Evolutionary conservation across 2,888 invertebrate species (phyloP).

Genomic region (Oxycera nigricornis): DNA sequence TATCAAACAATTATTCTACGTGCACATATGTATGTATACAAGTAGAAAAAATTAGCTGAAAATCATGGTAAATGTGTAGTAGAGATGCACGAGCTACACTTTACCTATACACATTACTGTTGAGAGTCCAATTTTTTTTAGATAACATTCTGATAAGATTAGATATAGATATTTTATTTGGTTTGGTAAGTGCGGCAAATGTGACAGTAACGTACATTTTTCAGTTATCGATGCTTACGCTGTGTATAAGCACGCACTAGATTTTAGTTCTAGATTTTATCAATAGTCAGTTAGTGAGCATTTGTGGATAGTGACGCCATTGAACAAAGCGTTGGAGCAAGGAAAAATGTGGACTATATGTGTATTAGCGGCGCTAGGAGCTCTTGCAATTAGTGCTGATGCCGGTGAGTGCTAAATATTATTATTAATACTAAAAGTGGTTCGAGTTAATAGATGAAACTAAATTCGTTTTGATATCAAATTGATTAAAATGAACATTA

Average conservation of each 20-base stretch:
- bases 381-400: constrained; percentile 13
- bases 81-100: neutral
- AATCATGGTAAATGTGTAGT: neutral
- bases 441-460: neutral
- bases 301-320: neutral
- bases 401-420: constrained; percentile 12
- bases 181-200: neutral
- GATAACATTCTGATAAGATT: constrained; percentile 33
- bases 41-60: neutral
- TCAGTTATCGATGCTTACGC: constrained; percentile 14
- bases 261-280: neutral
- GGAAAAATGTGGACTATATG: constrained; percentile 7
- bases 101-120: neutral
- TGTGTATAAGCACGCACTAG: neutral
- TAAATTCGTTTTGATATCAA: neutral
- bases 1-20: neutral
- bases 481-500: too few species aligned
- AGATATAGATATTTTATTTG: constrained; percentile 26
- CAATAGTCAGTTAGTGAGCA: neutral
- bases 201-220: neutral
- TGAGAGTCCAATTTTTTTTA: constrained; percentile 12
- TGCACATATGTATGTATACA: neutral
- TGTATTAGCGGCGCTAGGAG: constrained; percentile 8
- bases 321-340: neutral
- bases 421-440: neutral